These are phyloP conservation scores for Macrophya annulata DNA, from an alignment of 2,888 invertebrate species.

Conservation along the genomic window DNA sequence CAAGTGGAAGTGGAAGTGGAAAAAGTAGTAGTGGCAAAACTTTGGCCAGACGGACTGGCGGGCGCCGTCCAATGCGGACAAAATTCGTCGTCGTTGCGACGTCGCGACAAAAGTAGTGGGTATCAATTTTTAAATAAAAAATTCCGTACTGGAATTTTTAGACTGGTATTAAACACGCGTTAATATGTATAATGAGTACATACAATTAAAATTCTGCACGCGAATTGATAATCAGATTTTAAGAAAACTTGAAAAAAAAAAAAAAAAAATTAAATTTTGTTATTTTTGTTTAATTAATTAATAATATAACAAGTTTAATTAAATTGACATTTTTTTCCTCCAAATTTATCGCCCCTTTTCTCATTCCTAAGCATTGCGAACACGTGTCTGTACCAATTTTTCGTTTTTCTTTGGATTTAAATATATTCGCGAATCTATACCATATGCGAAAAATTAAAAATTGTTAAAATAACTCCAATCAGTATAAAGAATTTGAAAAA, in stretches of 20 bases:
- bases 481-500: not conserved
- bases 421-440: not conserved
- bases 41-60: slow-evolving; percentile 55
- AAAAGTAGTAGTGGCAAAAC: slow-evolving; percentile 50
- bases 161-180: not conserved
- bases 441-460: not conserved
- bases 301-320: no score
- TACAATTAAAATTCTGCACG: not conserved
- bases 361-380: no score
- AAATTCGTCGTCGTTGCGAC: slow-evolving; percentile 22
- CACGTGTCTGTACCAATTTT: not conserved
- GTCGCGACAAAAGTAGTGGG: no score
- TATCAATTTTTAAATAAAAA: not conserved
- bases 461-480: not conserved
- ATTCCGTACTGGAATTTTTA: not conserved
- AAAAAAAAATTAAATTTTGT: not conserved
- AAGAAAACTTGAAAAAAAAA: not conserved
- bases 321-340: no score
- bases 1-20: not conserved
- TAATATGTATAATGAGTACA: not conserved
- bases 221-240: not conserved
- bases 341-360: no score
- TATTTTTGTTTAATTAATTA: not conserved
- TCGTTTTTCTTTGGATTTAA: not conserved
- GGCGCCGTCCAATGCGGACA: slow-evolving; percentile 51